Evolutionary conservation across 1,140 invertebrate species (phyloP).

Genomic region (Microplitis mediator): DNA sequence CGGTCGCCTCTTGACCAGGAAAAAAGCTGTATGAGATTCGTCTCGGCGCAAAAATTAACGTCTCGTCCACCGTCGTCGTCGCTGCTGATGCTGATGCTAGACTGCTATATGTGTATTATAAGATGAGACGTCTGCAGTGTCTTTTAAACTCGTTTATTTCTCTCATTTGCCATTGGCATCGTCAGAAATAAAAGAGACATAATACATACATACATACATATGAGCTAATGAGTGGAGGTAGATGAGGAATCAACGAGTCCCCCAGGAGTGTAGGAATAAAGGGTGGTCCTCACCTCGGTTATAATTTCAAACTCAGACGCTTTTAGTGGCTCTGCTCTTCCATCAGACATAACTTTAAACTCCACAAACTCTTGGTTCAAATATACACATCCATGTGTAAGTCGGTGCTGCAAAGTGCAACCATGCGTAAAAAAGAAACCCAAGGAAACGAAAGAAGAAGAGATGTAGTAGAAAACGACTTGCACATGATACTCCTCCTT

Average conservation of each 20-base stretch:
- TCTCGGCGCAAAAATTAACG: constrained; percentile 24
- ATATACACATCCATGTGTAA: background rate
- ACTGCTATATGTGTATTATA: background rate
- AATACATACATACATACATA: too few relatives aligned
- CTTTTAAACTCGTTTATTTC: background rate
- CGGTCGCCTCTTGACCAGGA: background rate
- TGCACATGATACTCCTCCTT: constrained; percentile 39
- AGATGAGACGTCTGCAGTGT: background rate
- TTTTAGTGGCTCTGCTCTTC: constrained; percentile 25
- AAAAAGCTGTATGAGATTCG: constrained; percentile 18
- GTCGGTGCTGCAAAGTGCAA: too few relatives aligned
- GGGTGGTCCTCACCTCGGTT: constrained; percentile 30
- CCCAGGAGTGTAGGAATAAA: constrained; percentile 12
- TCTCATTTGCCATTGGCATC: background rate
- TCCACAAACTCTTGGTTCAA: background rate
- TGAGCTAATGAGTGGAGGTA: background rate
- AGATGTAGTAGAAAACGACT: constrained; percentile 16
- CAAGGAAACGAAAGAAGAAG: constrained; percentile 11
- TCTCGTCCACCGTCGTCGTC: constrained; percentile 1
- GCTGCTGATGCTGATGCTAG: background rate
- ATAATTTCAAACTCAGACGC: constrained; percentile 33
- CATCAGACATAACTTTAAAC: background rate
- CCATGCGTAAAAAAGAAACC: background rate
- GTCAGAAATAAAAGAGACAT: background rate
- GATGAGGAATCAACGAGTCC: constrained; percentile 5